Base-by-base conservation (phyloP, 2,797 vertebrate species). In the Gymnodraco acuticeps region DNA sequence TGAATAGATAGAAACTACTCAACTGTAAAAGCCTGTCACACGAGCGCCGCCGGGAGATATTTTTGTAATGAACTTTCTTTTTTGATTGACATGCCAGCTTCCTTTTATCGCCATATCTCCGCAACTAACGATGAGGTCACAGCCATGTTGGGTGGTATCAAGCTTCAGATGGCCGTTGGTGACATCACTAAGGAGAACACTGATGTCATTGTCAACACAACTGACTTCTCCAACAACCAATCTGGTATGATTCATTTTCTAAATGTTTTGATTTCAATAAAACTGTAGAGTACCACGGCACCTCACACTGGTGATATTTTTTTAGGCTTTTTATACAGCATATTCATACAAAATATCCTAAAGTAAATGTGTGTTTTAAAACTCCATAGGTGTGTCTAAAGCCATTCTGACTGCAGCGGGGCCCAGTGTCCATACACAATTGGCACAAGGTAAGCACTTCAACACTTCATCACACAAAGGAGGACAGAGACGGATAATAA, bases 141-240 rank as follows among this genome's bases (percentile, higher is more conserved):
- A 2, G 80, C 86, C 54, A 84, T 67, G 84, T 20, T 93, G 80
- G 92, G 90, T 1, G 54, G 10, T 10, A 84, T 94, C 62, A 78
- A 62, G 64, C 69, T 94, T 23, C 88, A 91, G 55, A 63, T 93
- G 54, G 51, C 90, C 23, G 8, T 3, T 7, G 91, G 87, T 6
- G 58, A 93, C 87, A 93, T 94, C 63, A 23, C 74, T 27, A 65
- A 80, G 7, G 89, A 85, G 60, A 62, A 12, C 7, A 85, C 87
- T 8, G 89, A 94, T 47, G 87, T 71, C 65, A 91, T 94, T 23
- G 75, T 94, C 73, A 94, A 94, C 68, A 90, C 91, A 20, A 91
- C 89, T 1, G 50, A 90, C 19, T 93, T 93, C 77, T 56, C n/a
- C 3, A 42, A 5, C 0, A 48, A 55, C 19, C 65, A 67, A 0